A percentile compares a stretch with the other conserved stretches of the same genome.
Evolutionary conservation across 2,888 invertebrate species (phyloP).

Genomic region (Yponomeuta plumbellus): DNA sequence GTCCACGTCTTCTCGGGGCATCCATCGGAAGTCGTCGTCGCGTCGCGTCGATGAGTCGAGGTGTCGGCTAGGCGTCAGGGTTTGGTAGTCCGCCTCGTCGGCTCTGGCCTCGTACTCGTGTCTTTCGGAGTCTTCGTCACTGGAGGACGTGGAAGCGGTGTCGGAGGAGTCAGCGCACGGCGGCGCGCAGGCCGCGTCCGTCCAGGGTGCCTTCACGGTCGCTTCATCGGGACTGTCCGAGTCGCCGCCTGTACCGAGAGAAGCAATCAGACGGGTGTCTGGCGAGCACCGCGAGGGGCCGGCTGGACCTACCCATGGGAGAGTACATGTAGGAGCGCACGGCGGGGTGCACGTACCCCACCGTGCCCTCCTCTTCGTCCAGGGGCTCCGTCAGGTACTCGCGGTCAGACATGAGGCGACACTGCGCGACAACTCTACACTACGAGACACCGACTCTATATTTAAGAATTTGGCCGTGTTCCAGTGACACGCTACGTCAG

Average conservation of each 20-base stretch:
- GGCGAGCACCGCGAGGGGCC: constrained; percentile 30
- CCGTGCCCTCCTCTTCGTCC: constrained; percentile 64
- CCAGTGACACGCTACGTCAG: constrained; percentile 69
- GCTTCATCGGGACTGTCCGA: constrained; percentile 79
- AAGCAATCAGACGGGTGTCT: constrained; percentile 32
- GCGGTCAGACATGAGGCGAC: constrained; percentile 75
- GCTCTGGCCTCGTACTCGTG: constrained; percentile 72
- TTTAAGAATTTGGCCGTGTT: constrained; percentile 66
- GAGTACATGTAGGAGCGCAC: constrained; percentile 75
- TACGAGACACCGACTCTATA: constrained; percentile 70
- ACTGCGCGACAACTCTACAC: constrained; percentile 69
- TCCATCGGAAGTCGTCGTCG: constrained; percentile 83
- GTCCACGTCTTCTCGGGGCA: constrained; percentile 62
- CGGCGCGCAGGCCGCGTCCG: constrained; percentile 57
- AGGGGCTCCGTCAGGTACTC: constrained; percentile 69
- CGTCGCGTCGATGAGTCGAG: constrained; percentile 78
- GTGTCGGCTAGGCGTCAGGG: constrained; percentile 58
- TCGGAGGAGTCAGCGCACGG: constrained; percentile 58
- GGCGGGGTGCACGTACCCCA: constrained; percentile 60
- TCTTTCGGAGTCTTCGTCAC: constrained; percentile 54
- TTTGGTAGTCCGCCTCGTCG: constrained; percentile 78
- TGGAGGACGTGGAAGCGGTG: constrained; percentile 52
- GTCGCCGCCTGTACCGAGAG: constrained; percentile 73
- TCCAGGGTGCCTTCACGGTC: constrained; percentile 75
- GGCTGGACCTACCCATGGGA: constrained; percentile 67